Percentiles rank a stretch among this genome's conserved stretches.
These are phyloP conservation scores for Sprattus sprattus DNA, from an alignment of 2,113 vertebrate genomes.

Conservation along the genomic window DNA sequence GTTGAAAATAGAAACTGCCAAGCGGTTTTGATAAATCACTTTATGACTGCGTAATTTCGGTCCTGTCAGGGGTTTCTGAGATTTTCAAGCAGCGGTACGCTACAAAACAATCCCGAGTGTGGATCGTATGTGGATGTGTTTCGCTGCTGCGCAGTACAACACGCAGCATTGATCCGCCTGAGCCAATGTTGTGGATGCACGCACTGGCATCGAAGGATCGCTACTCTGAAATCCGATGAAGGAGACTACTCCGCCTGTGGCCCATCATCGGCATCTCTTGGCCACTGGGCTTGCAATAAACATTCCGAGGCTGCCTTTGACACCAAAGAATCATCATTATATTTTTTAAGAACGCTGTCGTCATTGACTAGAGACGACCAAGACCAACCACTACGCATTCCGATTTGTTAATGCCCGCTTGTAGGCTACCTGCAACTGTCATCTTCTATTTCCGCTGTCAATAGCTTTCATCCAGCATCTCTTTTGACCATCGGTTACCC, in stretches of 20 bases:
- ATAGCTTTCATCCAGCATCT: slow-evolving; percentile 62
- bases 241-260: slow-evolving; percentile 61
- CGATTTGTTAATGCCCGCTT: slow-evolving; percentile 7
- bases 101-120: not conserved
- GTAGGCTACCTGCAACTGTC: not conserved
- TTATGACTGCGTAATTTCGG: not conserved
- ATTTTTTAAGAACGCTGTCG: slow-evolving; percentile 1
- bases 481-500: slow-evolving; percentile 47
- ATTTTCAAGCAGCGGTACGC: not conserved
- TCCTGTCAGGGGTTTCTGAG: not conserved
- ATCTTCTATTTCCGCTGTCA: slow-evolving; percentile 53
- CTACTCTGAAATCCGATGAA: slow-evolving; percentile 63
- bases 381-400: slow-evolving; percentile 1
- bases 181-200: slow-evolving; percentile 52
- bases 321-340: not conserved
- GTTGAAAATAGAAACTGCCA: not conserved
- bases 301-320: slow-evolving; percentile 13
- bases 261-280: slow-evolving; percentile 61
- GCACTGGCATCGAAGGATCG: slow-evolving; percentile 62
- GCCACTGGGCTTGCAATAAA: slow-evolving; percentile 8
- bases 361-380: not conserved
- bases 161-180: slow-evolving; percentile 68
- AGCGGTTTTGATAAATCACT: not conserved
- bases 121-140: slow-evolving; percentile 23
- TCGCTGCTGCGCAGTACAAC: slow-evolving; percentile 65